Conservation (phyloP, 2,113 vertebrate genomes). For the Xenopus borealis region DNA sequence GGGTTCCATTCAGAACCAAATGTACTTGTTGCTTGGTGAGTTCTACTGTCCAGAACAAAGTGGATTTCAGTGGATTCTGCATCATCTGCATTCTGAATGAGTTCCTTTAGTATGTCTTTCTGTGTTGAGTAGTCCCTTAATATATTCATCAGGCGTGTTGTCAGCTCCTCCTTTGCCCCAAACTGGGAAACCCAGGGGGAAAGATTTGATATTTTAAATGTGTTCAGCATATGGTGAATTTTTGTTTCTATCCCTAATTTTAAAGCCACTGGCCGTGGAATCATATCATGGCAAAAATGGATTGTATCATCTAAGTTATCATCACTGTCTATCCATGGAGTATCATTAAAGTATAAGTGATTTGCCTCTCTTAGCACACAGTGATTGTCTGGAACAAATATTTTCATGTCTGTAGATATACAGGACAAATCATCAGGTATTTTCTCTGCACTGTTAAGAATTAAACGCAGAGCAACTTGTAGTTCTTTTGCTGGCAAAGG, state of each 20-base stretch:
- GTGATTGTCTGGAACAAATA: slow-evolving; percentile 67
- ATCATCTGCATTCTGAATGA: slow-evolving; percentile 82
- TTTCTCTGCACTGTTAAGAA: slow-evolving; percentile 54
- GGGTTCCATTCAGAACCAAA: slow-evolving; percentile 69
- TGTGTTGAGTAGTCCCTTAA: slow-evolving; percentile 67
- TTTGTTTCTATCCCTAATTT: slow-evolving; percentile 67
- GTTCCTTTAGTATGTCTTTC: slow-evolving; percentile 73
- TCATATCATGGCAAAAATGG: slow-evolving; percentile 63
- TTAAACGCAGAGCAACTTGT: slow-evolving; percentile 59
- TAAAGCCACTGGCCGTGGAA: slow-evolving; percentile 60
- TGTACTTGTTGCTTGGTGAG: slow-evolving; percentile 56
- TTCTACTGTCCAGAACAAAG: slow-evolving; percentile 75
- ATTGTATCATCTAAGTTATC: slow-evolving; percentile 48
- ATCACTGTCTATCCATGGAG: slow-evolving; percentile 66
- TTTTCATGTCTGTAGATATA: slow-evolving; percentile 30
- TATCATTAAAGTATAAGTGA: slow-evolving; percentile 71
- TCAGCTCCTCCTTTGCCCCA: slow-evolving; percentile 72
- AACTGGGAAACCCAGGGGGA: slow-evolving; percentile 61
- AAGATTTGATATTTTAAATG: slow-evolving; percentile 39
- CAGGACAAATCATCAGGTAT: slow-evolving; percentile 15
- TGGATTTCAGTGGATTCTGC: slow-evolving; percentile 73
- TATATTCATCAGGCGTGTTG: slow-evolving; percentile 74
- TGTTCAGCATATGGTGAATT: slow-evolving; percentile 60
- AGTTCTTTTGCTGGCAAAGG: slow-evolving; percentile 58
- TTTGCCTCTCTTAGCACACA: slow-evolving; percentile 60